Evolutionary conservation across 2,888 invertebrate species (phyloP), one percentile per base, ranked within the genome.

Genomic region (Chalcis sispes): DNA sequence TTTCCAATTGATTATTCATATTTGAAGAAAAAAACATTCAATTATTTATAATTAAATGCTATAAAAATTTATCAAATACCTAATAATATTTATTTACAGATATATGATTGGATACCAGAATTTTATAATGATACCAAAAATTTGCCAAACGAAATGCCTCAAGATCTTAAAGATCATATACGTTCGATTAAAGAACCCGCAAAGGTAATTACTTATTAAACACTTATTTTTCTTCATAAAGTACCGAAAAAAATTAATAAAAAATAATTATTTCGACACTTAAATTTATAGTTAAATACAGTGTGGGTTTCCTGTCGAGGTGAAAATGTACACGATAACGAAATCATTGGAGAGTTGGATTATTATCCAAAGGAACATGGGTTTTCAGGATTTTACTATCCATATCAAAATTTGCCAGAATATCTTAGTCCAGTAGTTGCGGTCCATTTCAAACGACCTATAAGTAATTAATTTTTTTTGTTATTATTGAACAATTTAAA

Each of bases 271-370:
- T 10, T 52, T 27, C 40, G 40, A 2, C 4, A 10, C 20, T 54
- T 48, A 58, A 77, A 79, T 73, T 90, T 90, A 20, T 85, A 95
- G 95, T 89, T 95, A 79, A 94, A 95, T 86, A 95, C 95, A 84
- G 92, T 98, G 79, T 98, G 97, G 94, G 92, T 98, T 25, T 95
- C 96, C 3, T 99, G 98, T 87, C 93, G 94, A 83, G 98, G 98
- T 54, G 97, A 97, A 91, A 95, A 95, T 89, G 95, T 96, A 0
- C 94, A 95, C 0, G 98, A 98, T 89, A 90, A 92, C 70, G 98
- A 98, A 89, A 95, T 95, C 88, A 92, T 98, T 79, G 98, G 98
- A 0, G 92, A 94, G 8, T 90, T 98, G 80, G 91, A 92, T 77
- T 98, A 97, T 90, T 91, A 92, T 82, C 96, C 96, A 0, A 91